Evolutionary conservation across 2,113 vertebrate genomes (phyloP).

Genomic region (Hydropotes inermis): DNA sequence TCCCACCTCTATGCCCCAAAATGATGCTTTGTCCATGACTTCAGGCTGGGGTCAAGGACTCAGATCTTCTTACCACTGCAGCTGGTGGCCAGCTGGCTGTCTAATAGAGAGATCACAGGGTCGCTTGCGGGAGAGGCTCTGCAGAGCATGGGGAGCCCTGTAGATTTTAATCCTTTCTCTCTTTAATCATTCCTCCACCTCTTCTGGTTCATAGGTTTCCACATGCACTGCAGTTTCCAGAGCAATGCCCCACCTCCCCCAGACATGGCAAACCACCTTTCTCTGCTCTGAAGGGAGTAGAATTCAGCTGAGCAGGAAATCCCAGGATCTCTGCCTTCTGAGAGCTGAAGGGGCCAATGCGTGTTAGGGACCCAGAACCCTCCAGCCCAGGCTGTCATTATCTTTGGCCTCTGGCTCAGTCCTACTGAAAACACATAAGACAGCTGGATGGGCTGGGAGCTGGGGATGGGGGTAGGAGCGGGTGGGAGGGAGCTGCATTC

Average conservation of each 20-base stretch:
- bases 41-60: not conserved
- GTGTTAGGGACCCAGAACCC: not conserved
- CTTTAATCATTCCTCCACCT: slow-evolving; percentile 60
- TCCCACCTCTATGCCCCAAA: not conserved
- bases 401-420: not conserved
- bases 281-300: not conserved
- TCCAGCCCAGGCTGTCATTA: not conserved
- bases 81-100: not conserved
- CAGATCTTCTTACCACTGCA: not conserved
- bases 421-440: not conserved
- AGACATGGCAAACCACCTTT: not conserved
- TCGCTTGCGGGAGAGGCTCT: not conserved
- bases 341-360: not conserved
- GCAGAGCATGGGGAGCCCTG: not conserved
- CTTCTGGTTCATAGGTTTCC: slow-evolving; percentile 46
- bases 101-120: slow-evolving; percentile 29
- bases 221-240: slow-evolving; percentile 37
- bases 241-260: slow-evolving; percentile 25
- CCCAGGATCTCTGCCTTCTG: not conserved
- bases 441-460: not conserved
- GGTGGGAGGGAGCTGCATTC: not conserved
- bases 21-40: not conserved
- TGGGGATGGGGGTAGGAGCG: not conserved
- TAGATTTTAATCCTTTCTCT: slow-evolving; percentile 69
- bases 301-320: not conserved